phyloP scores from a whole-genome alignment of 2,113 vertebrate genomes.

The Rallus limicola region DNA sequence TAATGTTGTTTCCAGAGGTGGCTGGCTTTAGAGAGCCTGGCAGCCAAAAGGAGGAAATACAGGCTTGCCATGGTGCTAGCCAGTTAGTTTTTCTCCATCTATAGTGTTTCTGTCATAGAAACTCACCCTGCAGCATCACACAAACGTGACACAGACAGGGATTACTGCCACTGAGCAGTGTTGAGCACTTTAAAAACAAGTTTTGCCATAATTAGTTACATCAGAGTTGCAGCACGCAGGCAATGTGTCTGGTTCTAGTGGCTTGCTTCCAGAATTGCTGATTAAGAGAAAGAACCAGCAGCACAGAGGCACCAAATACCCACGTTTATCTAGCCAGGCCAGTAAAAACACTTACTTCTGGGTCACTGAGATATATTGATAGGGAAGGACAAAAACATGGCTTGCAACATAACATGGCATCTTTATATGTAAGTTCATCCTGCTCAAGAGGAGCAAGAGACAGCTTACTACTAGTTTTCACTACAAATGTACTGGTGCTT shows the following conservation, averaged over 20 bases:
- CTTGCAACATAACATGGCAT: neutral
- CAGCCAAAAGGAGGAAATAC: neutral
- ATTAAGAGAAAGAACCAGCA: conserved; percentile 44
- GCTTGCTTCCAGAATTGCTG: conserved; percentile 42
- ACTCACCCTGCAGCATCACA: neutral
- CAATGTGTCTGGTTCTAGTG: neutral
- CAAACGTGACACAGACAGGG: neutral
- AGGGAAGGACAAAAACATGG: conserved; percentile 17
- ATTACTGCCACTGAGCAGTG: neutral
- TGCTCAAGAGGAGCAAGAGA: neutral
- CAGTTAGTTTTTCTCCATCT: neutral
- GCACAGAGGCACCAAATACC: conserved; percentile 20
- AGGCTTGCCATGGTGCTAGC: neutral
- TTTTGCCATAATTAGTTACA: conserved; percentile 21
- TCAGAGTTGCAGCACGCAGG: neutral
- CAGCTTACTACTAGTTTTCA: neutral
- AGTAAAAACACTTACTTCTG: conserved; percentile 37
- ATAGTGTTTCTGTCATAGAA: neutral
- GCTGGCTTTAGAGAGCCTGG: neutral
- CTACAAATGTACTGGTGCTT: neutral
- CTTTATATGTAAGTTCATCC: neutral
- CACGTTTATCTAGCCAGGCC: conserved; percentile 40
- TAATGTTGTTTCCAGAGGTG: neutral
- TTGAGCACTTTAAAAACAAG: conserved; percentile 9
- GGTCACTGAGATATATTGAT: neutral